Evolutionary conservation across 1,140 invertebrate species (phyloP), one percentile per base, ranked within the genome.

Genomic region (Adoxophyes honmai): DNA sequence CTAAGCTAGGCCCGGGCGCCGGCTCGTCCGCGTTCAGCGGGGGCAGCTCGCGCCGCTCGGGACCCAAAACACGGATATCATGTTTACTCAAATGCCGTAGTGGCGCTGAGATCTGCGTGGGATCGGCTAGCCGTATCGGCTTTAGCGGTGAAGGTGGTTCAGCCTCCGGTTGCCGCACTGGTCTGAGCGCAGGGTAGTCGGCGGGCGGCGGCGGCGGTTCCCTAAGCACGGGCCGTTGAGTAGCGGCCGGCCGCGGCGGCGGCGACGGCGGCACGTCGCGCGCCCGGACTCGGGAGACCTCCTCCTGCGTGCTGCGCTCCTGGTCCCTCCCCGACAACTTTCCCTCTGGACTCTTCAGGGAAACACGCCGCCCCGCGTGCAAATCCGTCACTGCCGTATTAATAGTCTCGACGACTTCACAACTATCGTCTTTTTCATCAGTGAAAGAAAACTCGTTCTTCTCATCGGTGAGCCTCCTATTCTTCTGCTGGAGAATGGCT

Each of bases 21-120:
- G 61, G 64, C 55, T 70, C 70, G 35, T 64, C 48, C 10, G 11
- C 66, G 70, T 82, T 85, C 58, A 85, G 68, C 34, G 82, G 59
- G 11, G 80, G 79, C 62, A 83, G 55, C 59, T 75, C 76, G 21
- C 75, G 67, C 0, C 75, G 66, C 55, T 76, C 74, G 51, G 54
- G 70, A 6, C 77, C 73, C 18, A 88, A 66, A 55, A 88, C 63
- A 55, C 73, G 74, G 28, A 89, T 89, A 66, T 89, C 87, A 62
- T 84, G 79, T 54, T 89, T 89, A 36, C 75, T 81, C 35, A 87
- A 80, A 64, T 80, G 76, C 5, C n/a, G n/a, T n/a, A n/a, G n/a
- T n/a, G n/a, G n/a, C n/a, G n/a, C n/a, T n/a, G n/a, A n/a, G n/a
- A n/a, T n/a, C 80, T 28, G 79, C 0, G 75, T 57, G 8, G 75